phyloP scores from a whole-genome alignment of 2,888 invertebrate species.

The Noctua fimbriata region DNA sequence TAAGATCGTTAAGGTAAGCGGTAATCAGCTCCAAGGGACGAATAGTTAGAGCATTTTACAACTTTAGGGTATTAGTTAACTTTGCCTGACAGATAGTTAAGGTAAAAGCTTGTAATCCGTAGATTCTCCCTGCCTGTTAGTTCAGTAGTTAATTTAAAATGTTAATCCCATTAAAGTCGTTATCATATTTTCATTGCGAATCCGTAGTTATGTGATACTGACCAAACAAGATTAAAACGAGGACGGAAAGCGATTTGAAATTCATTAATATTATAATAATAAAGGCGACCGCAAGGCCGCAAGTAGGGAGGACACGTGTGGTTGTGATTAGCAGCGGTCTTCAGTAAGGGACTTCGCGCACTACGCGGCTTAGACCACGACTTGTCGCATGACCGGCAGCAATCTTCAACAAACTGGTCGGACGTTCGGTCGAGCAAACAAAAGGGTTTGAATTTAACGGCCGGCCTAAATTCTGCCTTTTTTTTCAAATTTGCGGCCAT shows the following conservation, averaged over 20 bases:
- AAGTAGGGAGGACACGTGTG: slow-evolving; percentile 22
- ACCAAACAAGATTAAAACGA: slow-evolving; percentile 29
- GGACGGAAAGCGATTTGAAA: slow-evolving; percentile 13
- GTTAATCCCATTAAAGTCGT: slow-evolving; percentile 5
- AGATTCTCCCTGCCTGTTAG: slow-evolving; percentile 8
- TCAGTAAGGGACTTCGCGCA: background rate
- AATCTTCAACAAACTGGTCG: background rate
- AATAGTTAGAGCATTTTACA: slow-evolving; percentile 51
- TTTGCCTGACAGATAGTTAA: slow-evolving; percentile 37
- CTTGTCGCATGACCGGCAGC: background rate
- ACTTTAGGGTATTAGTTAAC: slow-evolving; percentile 54
- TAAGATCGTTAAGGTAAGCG: slow-evolving; percentile 47
- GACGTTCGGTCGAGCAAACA: background rate
- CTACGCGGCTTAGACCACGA: background rate
- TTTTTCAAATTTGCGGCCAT: too few relatives aligned
- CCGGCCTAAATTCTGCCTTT: too few relatives aligned
- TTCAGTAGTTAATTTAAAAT: slow-evolving; percentile 34
- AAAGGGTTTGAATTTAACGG: background rate
- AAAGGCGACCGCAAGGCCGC: slow-evolving; percentile 18
- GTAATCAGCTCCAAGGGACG: slow-evolving; percentile 53
- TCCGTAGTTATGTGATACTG: slow-evolving; percentile 22
- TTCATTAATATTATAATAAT: slow-evolving; percentile 26
- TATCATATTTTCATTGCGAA: slow-evolving; percentile 21
- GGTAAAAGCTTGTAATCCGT: slow-evolving; percentile 46
- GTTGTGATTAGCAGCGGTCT: slow-evolving; percentile 49